Base-by-base conservation (phyloP, 2,888 invertebrate genomes). In the Dicycla oo region DNA sequence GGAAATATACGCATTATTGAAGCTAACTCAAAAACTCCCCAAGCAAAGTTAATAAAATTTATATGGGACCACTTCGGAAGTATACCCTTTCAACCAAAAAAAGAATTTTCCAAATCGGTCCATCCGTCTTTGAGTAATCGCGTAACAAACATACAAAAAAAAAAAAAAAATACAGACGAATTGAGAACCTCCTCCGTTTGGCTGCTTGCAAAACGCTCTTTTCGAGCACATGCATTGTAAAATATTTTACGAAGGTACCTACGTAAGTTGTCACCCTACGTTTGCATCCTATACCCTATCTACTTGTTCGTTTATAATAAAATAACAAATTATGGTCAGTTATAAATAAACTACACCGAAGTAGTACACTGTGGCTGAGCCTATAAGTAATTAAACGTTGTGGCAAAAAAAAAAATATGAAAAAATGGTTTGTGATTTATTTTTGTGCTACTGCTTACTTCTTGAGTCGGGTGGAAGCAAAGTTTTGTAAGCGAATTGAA, bases 261-360 rank as follows among this genome's bases (percentile, higher is more conserved):
- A 61, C 20, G 0, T 13, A 40, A 1, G 18, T 72, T 38, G 73
- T 75, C 73, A 66, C 66, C 66, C 73, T 73, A 75, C 13, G 7
- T 30, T 40, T 8, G n/a, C 6, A 30, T 66, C 49, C 75, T 51
- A 38, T 40, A 26, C 8, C 30, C 2, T 63, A 73, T 34, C 23
- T 64, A 64, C 4, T n/a, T 56, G 38, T 30, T 38, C 1, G n/a
- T 57, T 38, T 45, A 66, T 38, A 57, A 38, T 40, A 23, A 51
- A 51, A 47, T 62, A n/a, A 40, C 51, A 8, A 43, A n/a, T 51
- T 43, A 49, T 38, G 43, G 26, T n/a, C 34, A 57, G n/a, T 51
- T 30, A 60, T 30, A 62, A 43, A 62, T 73, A 23, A 56, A 10
- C 43, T 15, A 26, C n/a, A n/a, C n/a, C n/a, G n/a, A 34, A 15